Percentiles rank a stretch among this genome's conserved stretches.
phyloP scores from a whole-genome alignment of 2,113 vertebrate species.

The Alligator mississippiensis region DNA sequence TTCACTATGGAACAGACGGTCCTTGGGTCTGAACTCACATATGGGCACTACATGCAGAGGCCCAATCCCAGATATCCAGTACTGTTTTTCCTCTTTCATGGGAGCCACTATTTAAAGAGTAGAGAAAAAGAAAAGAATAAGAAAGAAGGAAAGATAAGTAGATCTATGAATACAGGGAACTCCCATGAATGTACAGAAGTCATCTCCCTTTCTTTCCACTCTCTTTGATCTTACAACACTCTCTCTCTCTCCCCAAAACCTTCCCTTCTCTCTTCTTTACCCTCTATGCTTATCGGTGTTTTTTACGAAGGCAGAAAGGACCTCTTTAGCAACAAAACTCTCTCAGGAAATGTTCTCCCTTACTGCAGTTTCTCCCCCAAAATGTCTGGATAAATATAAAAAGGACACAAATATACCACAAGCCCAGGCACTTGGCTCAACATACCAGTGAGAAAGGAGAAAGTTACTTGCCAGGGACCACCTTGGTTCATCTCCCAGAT shows the following conservation, averaged over 20 bases:
- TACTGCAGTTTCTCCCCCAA: conserved; percentile 19
- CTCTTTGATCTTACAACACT: not conserved
- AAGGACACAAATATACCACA: conserved; percentile 6
- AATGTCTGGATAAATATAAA: conserved; percentile 37
- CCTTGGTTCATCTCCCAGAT: not conserved
- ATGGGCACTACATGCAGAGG: not conserved
- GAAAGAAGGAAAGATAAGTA: not conserved
- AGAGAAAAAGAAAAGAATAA: no score
- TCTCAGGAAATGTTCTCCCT: conserved; percentile 38
- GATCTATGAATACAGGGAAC: not conserved
- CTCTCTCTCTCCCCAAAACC: not conserved
- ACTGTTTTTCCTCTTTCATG: not conserved
- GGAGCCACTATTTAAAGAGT: not conserved
- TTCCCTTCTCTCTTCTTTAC: conserved; percentile 35
- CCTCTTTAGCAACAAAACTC: conserved; percentile 44
- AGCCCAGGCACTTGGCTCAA: not conserved
- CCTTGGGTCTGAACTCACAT: not conserved
- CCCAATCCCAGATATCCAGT: not conserved
- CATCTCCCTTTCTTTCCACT: not conserved
- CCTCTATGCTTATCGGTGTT: conserved; percentile 40
- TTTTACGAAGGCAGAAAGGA: conserved; percentile 28
- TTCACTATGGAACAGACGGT: not conserved
- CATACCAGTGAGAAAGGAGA: conserved; percentile 25
- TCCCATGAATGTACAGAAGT: not conserved
- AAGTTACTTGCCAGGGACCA: not conserved